phyloP scores from a whole-genome alignment of 2,888 invertebrate species.

The Neuroscelio doddi region DNA sequence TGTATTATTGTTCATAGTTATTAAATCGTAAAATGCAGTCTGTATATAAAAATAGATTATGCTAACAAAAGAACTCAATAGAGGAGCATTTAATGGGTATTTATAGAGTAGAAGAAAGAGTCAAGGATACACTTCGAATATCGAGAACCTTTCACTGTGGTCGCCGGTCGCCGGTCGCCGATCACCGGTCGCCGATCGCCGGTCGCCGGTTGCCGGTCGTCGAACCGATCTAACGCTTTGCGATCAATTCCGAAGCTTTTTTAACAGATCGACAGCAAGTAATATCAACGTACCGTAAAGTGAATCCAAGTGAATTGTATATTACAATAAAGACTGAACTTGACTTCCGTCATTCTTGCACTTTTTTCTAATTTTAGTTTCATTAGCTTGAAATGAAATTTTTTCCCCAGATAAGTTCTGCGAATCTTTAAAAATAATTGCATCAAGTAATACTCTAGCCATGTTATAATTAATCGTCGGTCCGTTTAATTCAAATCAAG shows the following conservation, averaged over 20 bases:
- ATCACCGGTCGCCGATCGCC: too few species aligned
- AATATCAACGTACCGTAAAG: conserved; percentile 40
- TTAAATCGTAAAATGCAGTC: too few species aligned
- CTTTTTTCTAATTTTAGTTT: too few species aligned
- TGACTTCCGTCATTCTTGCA: conserved; percentile 23
- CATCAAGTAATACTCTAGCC: neutral
- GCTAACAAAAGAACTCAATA: conserved; percentile 6
- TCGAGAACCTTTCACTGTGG: conserved; percentile 45
- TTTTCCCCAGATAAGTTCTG: too few species aligned
- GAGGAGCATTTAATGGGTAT: conserved; percentile 33
- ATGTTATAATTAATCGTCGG: conserved; percentile 8
- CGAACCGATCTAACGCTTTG: conserved; percentile 47
- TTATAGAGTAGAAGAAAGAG: conserved; percentile 45
- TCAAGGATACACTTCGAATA: conserved; percentile 43
- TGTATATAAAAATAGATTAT: too few species aligned
- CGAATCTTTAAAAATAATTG: conserved; percentile 1
- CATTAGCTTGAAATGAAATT: too few species aligned
- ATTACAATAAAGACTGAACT: conserved; percentile 17
- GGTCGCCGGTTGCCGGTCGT: conserved; percentile 31
- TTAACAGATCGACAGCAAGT: conserved; percentile 23
- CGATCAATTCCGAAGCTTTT: conserved; percentile 45
- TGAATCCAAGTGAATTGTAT: conserved; percentile 28
- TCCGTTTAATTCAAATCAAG: too few species aligned
- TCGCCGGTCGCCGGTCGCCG: too few species aligned
- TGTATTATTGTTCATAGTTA: too few species aligned